Evolutionary conservation across 2,113 vertebrate species (phyloP).

Genomic region (Lepidothrix coronata): DNA sequence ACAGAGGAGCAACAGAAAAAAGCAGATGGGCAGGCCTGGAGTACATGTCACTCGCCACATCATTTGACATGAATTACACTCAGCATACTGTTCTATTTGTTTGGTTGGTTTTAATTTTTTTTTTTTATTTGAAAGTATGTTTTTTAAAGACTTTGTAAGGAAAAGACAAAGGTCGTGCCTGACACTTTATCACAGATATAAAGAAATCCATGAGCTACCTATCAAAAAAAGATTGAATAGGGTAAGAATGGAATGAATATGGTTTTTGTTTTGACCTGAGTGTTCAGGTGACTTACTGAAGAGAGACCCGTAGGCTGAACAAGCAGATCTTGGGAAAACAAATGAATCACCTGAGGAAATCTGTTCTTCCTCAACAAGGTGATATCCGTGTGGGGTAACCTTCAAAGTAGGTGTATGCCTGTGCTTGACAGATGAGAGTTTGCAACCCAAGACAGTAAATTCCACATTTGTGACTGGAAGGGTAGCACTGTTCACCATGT

Average conservation of each 20-base stretch:
- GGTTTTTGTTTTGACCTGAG: neutral
- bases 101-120: neutral
- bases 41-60: neutral
- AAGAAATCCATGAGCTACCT: neutral
- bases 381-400: neutral
- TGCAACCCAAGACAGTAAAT: neutral
- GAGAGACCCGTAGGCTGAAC: neutral
- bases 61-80: conserved; percentile 38
- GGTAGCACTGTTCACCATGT: neutral
- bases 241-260: neutral
- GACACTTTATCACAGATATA: conserved; percentile 8
- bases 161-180: neutral
- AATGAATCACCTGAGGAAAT: neutral
- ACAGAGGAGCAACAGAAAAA: conserved; percentile 32
- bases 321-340: neutral
- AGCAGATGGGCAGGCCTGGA: conserved; percentile 29
- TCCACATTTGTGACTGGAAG: neutral
- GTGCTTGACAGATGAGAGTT: neutral
- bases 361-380: neutral
- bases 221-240: neutral
- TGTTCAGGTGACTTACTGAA: neutral
- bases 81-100: neutral
- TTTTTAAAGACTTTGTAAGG: neutral
- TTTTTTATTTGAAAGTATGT: neutral
- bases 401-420: neutral